A percentile compares a stretch with the other conserved stretches of the same genome.
These are phyloP conservation scores for Drosophila lacicola DNA, from an alignment of 2,888 invertebrate genomes.

Conservation along the genomic window DNA sequence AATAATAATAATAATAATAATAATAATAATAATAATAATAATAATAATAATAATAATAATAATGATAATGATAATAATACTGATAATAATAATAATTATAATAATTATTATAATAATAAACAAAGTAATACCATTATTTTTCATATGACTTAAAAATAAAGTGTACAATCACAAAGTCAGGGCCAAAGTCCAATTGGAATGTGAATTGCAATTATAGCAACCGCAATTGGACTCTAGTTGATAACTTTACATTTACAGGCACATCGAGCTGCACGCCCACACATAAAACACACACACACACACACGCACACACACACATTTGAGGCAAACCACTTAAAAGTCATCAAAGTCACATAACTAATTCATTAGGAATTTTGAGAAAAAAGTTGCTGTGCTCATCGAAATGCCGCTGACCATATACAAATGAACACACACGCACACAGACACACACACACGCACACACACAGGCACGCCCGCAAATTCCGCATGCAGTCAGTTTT, in stretches of 20 bases:
- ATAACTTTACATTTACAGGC: conserved; percentile 30
- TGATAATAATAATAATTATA: no score
- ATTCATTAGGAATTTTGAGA: conserved; percentile 43
- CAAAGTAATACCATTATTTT: not conserved
- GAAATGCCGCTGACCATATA: conserved; percentile 32
- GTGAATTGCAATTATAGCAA: conserved; percentile 22
- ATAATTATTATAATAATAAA: not conserved
- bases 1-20: no score
- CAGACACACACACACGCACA: not conserved
- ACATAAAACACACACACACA: conserved; percentile 11
- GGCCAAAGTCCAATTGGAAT: conserved; percentile 14
- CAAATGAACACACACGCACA: conserved; percentile 5
- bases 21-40: no score
- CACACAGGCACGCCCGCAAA: not conserved
- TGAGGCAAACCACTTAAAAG: conserved; percentile 40
- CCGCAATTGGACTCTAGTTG: conserved; percentile 19
- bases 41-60: no score
- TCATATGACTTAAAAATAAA: no score
- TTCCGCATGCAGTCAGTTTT: conserved; percentile 26
- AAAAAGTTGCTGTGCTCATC: conserved; percentile 7
- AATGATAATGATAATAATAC: no score
- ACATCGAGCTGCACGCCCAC: conserved; percentile 12
- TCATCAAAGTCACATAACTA: conserved; percentile 56
- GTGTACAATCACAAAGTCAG: not conserved
- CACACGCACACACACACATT: not conserved